Percentiles rank a stretch among this genome's conserved stretches.
Conservation (phyloP, 2,797 vertebrate species). For the Dryobates pubescens region DNA sequence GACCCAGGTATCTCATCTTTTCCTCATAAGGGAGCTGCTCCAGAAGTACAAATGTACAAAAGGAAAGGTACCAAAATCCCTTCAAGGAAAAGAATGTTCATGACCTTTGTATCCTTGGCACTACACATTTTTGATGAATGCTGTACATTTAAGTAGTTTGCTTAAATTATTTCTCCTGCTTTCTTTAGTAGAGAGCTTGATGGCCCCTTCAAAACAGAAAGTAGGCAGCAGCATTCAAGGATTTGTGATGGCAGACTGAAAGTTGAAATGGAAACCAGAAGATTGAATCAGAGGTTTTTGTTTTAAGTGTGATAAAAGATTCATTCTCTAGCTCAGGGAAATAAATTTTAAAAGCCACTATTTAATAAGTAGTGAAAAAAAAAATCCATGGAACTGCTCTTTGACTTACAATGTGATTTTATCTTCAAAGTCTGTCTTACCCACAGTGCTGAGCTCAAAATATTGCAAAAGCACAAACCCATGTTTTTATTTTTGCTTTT, state of each 20-base stretch:
- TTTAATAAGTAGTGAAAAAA: not conserved
- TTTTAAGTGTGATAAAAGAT: not conserved
- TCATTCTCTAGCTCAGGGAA: not conserved
- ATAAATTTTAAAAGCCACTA: not conserved
- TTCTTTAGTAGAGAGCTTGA: not conserved
- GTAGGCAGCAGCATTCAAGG: not conserved
- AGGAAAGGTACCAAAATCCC: not conserved
- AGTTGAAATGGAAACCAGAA: not conserved
- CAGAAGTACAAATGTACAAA: too few relatives aligned
- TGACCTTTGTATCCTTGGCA: not conserved
- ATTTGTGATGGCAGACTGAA: not conserved
- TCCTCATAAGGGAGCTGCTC: too few relatives aligned
- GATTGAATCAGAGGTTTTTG: not conserved
- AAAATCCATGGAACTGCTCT: not conserved
- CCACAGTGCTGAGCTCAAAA: not conserved
- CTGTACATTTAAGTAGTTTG: not conserved
- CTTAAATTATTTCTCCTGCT: conserved; percentile 25
- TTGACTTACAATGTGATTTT: not conserved
- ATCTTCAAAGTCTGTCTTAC: not conserved
- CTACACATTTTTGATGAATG: not conserved
- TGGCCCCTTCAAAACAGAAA: conserved; percentile 1
- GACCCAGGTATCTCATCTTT: too few relatives aligned
- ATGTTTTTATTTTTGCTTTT: not conserved
- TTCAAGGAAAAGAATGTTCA: not conserved
- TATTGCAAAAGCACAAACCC: not conserved